phyloP scores from a whole-genome alignment of 2,888 invertebrate genomes.

The Tipula confusa region DNA sequence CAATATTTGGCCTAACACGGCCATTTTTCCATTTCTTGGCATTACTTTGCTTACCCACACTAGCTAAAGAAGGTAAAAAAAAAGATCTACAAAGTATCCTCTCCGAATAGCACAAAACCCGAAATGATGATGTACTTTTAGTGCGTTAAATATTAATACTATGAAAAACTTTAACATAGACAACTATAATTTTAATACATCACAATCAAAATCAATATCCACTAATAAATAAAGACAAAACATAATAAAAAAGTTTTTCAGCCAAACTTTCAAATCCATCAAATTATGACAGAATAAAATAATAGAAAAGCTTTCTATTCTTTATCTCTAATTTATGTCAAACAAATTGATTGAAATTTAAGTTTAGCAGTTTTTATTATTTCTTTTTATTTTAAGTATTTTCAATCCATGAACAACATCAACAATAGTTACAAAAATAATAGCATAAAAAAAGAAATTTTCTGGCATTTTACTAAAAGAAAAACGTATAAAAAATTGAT shows the following conservation, averaged over 20 bases:
- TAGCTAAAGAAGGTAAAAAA: no score
- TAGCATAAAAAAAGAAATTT: slow-evolving; percentile 15
- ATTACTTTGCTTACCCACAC: no score
- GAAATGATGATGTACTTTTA: no score
- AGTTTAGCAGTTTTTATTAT: neutral
- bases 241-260: neutral
- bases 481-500: slow-evolving; percentile 15
- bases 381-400: neutral
- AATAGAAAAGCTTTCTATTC: neutral
- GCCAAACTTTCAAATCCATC: neutral
- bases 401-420: neutral
- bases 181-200: neutral
- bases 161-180: no score
- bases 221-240: neutral
- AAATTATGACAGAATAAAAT: neutral
- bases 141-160: no score
- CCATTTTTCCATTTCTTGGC: no score
- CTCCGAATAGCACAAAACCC: no score
- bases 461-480: neutral
- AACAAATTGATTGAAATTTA: neutral
- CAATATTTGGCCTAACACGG: no score
- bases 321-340: neutral
- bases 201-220: neutral
- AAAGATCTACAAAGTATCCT: no score
- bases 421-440: neutral